Evolutionary conservation across 2,797 vertebrate species (phyloP).

Genomic region (Enteromius unitaeniatus): DNA sequence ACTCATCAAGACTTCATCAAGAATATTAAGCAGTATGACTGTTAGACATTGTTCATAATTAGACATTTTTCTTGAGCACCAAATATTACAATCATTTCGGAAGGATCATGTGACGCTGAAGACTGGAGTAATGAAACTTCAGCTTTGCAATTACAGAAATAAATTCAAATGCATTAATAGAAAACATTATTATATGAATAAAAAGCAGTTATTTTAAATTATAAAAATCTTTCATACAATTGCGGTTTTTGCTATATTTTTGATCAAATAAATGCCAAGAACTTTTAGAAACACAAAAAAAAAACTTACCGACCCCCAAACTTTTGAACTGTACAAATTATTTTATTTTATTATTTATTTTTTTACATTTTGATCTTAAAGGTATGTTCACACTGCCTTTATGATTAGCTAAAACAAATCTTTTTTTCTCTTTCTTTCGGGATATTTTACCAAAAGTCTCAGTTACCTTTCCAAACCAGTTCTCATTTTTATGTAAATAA

Average conservation of each 20-base stretch:
- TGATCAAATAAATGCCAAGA: not conserved
- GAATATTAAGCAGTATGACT: not conserved
- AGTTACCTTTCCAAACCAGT: not conserved
- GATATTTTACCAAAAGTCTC: not conserved
- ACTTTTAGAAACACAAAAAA: not conserved
- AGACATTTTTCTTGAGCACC: not conserved
- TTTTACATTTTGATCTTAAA: not conserved
- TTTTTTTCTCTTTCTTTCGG: not conserved
- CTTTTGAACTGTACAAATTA: not conserved
- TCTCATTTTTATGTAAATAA: not conserved
- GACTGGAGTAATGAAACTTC: not conserved
- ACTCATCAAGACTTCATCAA: not conserved
- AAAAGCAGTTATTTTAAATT: not conserved
- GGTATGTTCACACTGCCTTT: not conserved
- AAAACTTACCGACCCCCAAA: not conserved
- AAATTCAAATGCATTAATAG: not conserved
- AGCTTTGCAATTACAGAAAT: not conserved
- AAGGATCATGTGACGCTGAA: not conserved
- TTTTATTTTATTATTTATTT: not conserved
- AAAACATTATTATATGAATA: not conserved
- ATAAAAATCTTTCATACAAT: not conserved
- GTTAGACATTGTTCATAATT: not conserved
- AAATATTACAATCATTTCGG: not conserved
- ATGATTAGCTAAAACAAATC: no score
- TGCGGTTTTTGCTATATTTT: not conserved